These are phyloP conservation scores for Dicranocentrus wangi DNA, from an alignment of 2,888 invertebrate species.

Conservation along the genomic window DNA sequence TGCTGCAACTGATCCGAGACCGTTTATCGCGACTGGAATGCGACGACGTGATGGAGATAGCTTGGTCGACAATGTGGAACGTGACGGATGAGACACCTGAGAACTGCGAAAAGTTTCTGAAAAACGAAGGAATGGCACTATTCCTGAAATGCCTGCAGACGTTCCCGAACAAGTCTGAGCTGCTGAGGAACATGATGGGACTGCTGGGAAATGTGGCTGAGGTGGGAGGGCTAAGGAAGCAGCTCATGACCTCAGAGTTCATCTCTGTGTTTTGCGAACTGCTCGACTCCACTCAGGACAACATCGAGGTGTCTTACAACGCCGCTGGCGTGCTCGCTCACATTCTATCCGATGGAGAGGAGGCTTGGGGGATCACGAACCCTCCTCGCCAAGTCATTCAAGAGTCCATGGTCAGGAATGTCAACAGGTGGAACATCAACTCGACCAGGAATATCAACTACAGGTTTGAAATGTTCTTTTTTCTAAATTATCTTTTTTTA, in stretches of 20 bases:
- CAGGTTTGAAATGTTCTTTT: constrained; percentile 75
- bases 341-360: constrained; percentile 92
- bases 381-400: constrained; percentile 85
- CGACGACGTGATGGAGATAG: constrained; percentile 97
- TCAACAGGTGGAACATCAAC: constrained; percentile 89
- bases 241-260: constrained; percentile 89
- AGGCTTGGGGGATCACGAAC: constrained; percentile 83
- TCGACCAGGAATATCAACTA: constrained; percentile 97
- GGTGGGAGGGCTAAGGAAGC: constrained; percentile 85
- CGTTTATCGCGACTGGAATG: constrained; percentile 85
- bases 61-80: constrained; percentile 99
- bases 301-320: constrained; percentile 97
- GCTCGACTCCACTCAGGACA: constrained; percentile 89
- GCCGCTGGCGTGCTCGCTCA: constrained; percentile 97
- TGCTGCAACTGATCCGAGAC: constrained; percentile 90
- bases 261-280: constrained; percentile 90
- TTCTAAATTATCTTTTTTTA: not conserved
- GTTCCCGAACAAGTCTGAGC: constrained; percentile 90
- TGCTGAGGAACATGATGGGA: constrained; percentile 98
- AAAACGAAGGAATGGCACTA: constrained; percentile 89
- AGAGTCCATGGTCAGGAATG: constrained; percentile 85
- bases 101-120: constrained; percentile 93
- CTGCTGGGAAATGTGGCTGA: constrained; percentile 96
- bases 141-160: constrained; percentile 91
- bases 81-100: constrained; percentile 94